phyloP scores from a whole-genome alignment of 2,888 invertebrate genomes.

The Pseudoips prasinana region DNA sequence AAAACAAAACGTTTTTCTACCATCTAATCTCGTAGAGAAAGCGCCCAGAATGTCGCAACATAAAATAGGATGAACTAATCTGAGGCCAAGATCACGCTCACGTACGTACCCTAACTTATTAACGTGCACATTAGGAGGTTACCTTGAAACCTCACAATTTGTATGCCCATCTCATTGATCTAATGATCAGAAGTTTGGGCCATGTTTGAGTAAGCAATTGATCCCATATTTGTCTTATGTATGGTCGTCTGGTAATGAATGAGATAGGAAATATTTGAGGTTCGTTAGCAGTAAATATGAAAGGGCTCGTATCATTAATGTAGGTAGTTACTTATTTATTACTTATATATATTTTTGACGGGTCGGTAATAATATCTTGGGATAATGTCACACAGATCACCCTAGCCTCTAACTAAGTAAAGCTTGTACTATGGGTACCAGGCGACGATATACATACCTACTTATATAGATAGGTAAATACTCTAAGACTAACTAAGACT shows the following conservation, averaged over 20 bases:
- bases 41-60: slow-evolving; percentile 19
- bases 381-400: too few relatives aligned
- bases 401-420: too few relatives aligned
- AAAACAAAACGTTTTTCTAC: neutral
- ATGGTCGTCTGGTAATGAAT: neutral
- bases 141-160: slow-evolving; percentile 33
- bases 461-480: too few relatives aligned
- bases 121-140: slow-evolving; percentile 26
- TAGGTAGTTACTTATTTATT: too few relatives aligned
- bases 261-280: too few relatives aligned
- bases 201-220: slow-evolving; percentile 32
- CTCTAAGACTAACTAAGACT: too few relatives aligned
- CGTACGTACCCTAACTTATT: slow-evolving; percentile 28
- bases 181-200: slow-evolving; percentile 36
- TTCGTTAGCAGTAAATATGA: too few relatives aligned
- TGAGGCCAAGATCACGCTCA: slow-evolving; percentile 25
- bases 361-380: too few relatives aligned
- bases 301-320: too few relatives aligned
- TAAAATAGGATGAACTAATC: slow-evolving; percentile 31
- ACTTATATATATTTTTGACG: too few relatives aligned
- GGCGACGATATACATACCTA: too few relatives aligned
- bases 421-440: too few relatives aligned
- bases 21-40: slow-evolving; percentile 10
- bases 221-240: slow-evolving; percentile 17
- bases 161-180: slow-evolving; percentile 39